Evolutionary conservation across 2,888 invertebrate genomes (phyloP).

Genomic region (Andrena dorsata): DNA sequence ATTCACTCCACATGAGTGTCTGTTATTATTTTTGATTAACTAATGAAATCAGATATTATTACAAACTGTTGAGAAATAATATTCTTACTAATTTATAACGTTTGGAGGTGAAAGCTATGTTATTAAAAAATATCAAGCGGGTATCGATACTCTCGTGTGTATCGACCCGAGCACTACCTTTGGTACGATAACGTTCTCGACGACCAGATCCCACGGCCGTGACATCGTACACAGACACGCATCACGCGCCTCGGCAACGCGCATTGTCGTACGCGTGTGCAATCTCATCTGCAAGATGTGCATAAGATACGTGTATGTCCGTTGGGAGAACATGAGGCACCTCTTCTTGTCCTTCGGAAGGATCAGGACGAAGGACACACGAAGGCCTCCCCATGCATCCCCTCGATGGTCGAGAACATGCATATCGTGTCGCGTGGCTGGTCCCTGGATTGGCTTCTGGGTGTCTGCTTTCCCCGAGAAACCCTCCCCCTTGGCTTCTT

Average conservation of each 20-base stretch:
- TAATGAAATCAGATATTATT: too few species aligned
- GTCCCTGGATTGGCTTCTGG: constrained; percentile 70
- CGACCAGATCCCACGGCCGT: not conserved
- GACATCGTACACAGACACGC: not conserved
- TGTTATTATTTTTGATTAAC: too few species aligned
- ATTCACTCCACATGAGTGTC: too few species aligned
- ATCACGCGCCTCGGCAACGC: not conserved
- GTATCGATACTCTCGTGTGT: too few species aligned
- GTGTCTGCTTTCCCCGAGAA: constrained; percentile 65
- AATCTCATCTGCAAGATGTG: constrained; percentile 33
- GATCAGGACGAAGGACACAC: constrained; percentile 62
- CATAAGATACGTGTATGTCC: constrained; percentile 54
- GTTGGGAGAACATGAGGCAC: constrained; percentile 57
- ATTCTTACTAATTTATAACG: too few species aligned
- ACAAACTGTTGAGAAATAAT: too few species aligned
- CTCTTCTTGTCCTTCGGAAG: constrained; percentile 59
- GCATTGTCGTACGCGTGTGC: constrained; percentile 32
- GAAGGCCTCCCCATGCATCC: constrained; percentile 59
- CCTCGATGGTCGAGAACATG: constrained; percentile 57
- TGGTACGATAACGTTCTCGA: too few species aligned
- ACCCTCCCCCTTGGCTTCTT: constrained; percentile 23
- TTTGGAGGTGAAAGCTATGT: too few species aligned
- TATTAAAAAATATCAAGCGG: too few species aligned
- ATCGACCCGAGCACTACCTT: too few species aligned
- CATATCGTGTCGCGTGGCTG: constrained; percentile 65